Conservation (phyloP, 2,888 invertebrate species). For the Ormyrus pomaceus region DNA sequence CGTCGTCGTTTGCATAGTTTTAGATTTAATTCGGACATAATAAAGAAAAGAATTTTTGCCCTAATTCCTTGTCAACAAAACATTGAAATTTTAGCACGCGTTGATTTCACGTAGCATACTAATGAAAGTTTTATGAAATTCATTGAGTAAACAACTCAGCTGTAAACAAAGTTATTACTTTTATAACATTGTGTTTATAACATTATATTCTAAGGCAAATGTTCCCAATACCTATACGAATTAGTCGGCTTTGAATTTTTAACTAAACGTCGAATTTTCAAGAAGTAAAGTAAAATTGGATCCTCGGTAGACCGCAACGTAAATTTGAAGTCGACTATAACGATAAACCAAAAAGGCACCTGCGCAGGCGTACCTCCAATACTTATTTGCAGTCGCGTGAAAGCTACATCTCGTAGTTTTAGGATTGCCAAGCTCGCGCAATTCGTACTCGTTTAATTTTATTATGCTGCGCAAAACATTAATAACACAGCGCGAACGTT, state of each 20-base stretch:
- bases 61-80: neutral
- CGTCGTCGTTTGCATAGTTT: too few species aligned
- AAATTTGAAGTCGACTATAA: too few species aligned
- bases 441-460: conserved; percentile 32
- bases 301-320: too few species aligned
- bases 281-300: too few species aligned
- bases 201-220: conserved; percentile 1
- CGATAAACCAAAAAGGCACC: too few species aligned
- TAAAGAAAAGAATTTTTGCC: neutral
- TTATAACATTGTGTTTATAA: neutral
- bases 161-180: neutral
- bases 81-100: too few species aligned
- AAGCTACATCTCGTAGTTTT: too few species aligned
- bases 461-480: neutral
- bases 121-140: neutral
- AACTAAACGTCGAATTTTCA: too few species aligned
- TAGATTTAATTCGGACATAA: too few species aligned
- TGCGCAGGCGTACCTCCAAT: too few species aligned
- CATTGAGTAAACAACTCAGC: neutral
- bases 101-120: neutral
- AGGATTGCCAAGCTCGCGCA: neutral
- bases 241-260: too few species aligned
- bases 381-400: too few species aligned
- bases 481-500: conserved; percentile 2
- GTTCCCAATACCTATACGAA: neutral